Base-by-base conservation (phyloP, 2,888 invertebrate genomes). In the Pyrrhia umbra region DNA sequence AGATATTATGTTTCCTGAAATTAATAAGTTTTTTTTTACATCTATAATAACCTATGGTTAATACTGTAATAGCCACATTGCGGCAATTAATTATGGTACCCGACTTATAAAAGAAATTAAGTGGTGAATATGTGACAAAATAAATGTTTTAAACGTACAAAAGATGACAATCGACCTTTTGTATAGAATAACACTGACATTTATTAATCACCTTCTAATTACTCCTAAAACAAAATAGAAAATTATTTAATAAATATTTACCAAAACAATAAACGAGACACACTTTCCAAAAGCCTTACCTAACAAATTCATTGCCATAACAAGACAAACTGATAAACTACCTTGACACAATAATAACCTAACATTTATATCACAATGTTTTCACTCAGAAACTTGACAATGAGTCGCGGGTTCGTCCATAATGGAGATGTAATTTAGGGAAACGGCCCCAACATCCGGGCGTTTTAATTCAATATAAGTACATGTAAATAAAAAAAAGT, bases 401-500 rank as follows among this genome's bases (percentile, higher is more conserved):
- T 88, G 87, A 89, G 80, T 87, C 82, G 88, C 86, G 78, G 79
- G 83, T 87, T 83, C 70, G 60, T 37, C 68, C 68, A 81, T 87
- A 87, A 88, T 86, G 82, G 81, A 85, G 83, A 83, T 83, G 86
- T 87, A 89, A 90, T 88, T 87, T 84, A 71, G 84, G 80, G 82
- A 86, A 88, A 84, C 83, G 80, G 77, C 80, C 73, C 63, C 68
- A 71, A 83, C 89, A 85, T 90, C 90, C 90, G 90, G 86, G 65
- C 76, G 70, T 80, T 85, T 85, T 87, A 88, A 89, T 90, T 87
- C 86, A 88, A 89, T 88, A 86, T 81, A 85, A 82, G 78, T 77
- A 80, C 70, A 79, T 82, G 77, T 84, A 83, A 85, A 86, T 86
- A 85, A 81, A 87, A 85, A 81, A 83, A 81, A 81, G 77, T 82